Evolutionary conservation across 1,140 invertebrate species (phyloP), one percentile per base, ranked within the genome.

Genomic region (Andrena cerasifolii): DNA sequence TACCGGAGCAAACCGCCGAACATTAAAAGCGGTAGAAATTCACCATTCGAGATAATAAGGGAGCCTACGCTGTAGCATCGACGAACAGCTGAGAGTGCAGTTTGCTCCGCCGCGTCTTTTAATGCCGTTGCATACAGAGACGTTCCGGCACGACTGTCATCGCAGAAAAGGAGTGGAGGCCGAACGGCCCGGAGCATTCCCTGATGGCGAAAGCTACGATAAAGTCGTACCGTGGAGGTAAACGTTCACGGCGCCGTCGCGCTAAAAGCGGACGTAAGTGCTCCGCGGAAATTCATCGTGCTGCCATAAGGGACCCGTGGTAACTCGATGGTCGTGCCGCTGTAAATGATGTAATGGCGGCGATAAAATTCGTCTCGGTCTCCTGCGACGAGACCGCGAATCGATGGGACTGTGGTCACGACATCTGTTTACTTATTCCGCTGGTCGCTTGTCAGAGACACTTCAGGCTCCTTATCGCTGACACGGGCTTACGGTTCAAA

Each of bases 181-280:
- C 63, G 68, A 77, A 58, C 51, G 74, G 51, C 56, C 65, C 36
- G 14, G 53, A 78, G 59, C 67, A 43, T 59, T 59, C 54, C 59
- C 24, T 36, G 66, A 28, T 28, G 43, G 12, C 24, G 40, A 62
- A 49, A 43, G 7, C 43, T 40, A 43, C 67, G 45, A 72, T 73
- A 67, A 78, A 71, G 63, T 59, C 61, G 51, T 67, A 67, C 47
- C n/a, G 54, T 28, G 67, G 47, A 61, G 75, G 58, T 63, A 80
- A 77, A 54, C 51, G 67, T 62, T 51, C 24, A 56, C 47, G 47
- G 16, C 31, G 75, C n/a, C 47, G 10, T 71, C 36, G 31, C 54
- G 33, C 28, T 80, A 76, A 80, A 80, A 63, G 33, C 58, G 43
- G 16, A 21, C 49, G 49, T 76, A 76, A 80, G 65, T 79, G 54